Conservation (phyloP, 1,140 invertebrate genomes). For the Aporrectodea caliginosa region DNA sequence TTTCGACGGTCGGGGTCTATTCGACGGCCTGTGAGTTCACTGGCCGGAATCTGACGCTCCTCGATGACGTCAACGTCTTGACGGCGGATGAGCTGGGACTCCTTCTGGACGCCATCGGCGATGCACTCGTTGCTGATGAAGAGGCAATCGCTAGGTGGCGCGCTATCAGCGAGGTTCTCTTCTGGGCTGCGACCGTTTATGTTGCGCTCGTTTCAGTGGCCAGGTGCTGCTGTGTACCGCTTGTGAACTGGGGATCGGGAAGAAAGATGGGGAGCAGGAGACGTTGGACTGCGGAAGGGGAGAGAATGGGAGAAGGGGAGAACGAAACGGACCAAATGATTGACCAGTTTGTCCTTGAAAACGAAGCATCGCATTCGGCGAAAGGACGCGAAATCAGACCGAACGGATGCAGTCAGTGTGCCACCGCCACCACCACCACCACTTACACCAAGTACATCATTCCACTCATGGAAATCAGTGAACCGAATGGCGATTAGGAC, state of each 20-base stretch:
- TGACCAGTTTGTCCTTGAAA: background rate
- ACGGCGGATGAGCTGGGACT: background rate
- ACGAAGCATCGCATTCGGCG: background rate
- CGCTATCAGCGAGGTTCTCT: background rate
- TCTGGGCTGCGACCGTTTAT: background rate
- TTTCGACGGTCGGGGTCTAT: conserved; percentile 10
- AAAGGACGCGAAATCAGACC: background rate
- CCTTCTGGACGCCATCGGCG: background rate
- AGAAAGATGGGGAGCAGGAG: background rate
- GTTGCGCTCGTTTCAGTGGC: background rate
- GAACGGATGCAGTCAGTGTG: background rate
- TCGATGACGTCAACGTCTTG: background rate
- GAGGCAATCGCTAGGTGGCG: background rate
- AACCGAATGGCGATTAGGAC: too few relatives aligned
- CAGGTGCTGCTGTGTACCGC: background rate
- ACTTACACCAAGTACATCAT: background rate
- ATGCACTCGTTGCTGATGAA: background rate
- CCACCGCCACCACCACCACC: too few relatives aligned
- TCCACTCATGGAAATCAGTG: background rate
- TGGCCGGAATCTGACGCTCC: background rate
- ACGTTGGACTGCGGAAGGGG: background rate
- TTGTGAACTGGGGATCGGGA: background rate
- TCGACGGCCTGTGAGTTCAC: background rate
- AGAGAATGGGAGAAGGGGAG: background rate
- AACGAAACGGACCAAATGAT: background rate